These are phyloP conservation scores for Eonycteris spelaea DNA, from an alignment of 2,113 vertebrate species.

Conservation along the genomic window DNA sequence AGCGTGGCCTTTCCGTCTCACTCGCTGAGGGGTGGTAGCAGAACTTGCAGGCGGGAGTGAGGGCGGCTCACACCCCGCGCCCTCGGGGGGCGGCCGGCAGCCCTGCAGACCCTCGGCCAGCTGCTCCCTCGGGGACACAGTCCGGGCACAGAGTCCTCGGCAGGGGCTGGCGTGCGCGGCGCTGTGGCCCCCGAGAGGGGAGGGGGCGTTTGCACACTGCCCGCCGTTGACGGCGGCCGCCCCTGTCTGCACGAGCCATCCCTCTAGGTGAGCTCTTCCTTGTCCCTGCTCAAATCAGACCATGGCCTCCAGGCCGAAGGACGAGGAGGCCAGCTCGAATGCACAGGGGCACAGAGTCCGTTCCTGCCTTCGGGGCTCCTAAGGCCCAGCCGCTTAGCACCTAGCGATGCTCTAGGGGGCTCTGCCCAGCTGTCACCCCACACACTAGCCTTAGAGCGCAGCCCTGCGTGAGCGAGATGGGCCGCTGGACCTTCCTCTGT, in stretches of 20 bases:
- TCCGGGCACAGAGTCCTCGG: neutral
- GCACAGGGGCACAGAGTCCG: neutral
- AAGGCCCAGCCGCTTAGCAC: neutral
- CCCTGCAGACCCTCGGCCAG: neutral
- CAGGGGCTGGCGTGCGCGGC: neutral
- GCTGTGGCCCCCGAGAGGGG: neutral
- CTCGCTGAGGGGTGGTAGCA: neutral
- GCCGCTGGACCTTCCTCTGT: no score
- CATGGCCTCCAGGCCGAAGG: neutral
- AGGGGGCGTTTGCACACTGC: accelerated
- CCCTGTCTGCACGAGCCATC: neutral
- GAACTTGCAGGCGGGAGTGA: neutral
- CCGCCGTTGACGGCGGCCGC: neutral
- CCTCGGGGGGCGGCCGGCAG: no score
- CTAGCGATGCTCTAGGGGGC: no score
- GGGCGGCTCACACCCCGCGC: no score
- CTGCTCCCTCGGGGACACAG: no score
- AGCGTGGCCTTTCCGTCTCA: neutral
- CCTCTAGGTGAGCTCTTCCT: neutral
- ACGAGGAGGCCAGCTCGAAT: neutral
- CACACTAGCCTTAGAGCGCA: no score
- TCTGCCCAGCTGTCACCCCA: no score
- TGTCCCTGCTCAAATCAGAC: neutral
- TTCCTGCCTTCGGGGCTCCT: neutral
- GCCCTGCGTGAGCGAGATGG: no score